phyloP scores from a whole-genome alignment of 64 coral and sea anemone genomes.

The Pocillopora damicornis region DNA sequence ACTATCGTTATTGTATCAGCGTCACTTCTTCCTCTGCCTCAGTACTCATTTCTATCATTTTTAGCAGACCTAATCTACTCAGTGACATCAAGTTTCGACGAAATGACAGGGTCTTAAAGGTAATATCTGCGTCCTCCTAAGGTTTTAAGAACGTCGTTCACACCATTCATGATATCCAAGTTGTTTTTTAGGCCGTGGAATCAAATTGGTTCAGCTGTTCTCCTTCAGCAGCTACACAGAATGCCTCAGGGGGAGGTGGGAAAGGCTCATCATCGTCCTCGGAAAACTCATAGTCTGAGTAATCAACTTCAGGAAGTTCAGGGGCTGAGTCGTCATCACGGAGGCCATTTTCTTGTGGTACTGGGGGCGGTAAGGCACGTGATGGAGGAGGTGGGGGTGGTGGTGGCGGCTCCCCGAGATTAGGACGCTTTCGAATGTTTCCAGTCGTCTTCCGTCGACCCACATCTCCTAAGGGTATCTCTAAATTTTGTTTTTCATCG shows the following conservation, averaged over 20 bases:
- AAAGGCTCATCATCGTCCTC: background rate
- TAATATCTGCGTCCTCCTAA: background rate
- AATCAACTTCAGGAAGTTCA: conserved; percentile 25
- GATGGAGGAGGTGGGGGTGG: conserved; percentile 5
- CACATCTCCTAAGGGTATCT: background rate
- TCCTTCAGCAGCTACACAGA: background rate
- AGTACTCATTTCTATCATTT: too few relatives aligned
- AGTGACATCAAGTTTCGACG: too few relatives aligned
- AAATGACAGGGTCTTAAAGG: too few relatives aligned
- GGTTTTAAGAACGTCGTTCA: background rate
- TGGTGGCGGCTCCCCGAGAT: conserved; percentile 3
- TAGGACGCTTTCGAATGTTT: conserved; percentile 1
- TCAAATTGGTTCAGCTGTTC: conserved; percentile 4
- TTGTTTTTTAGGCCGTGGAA: background rate
- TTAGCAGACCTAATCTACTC: too few relatives aligned
- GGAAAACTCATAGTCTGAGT: background rate
- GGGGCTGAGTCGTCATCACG: background rate
- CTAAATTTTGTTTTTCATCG: background rate
- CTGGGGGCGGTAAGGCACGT: background rate
- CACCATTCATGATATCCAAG: too few relatives aligned
- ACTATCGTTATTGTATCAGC: too few relatives aligned
- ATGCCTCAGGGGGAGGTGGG: conserved; percentile 1
- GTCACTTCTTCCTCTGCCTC: too few relatives aligned
- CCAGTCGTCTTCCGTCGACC: conserved; percentile 18
- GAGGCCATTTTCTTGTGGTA: background rate